These are phyloP conservation scores for Thecocarcelia acutangulata DNA, from an alignment of 2,888 invertebrate species.

Conservation along the genomic window DNA sequence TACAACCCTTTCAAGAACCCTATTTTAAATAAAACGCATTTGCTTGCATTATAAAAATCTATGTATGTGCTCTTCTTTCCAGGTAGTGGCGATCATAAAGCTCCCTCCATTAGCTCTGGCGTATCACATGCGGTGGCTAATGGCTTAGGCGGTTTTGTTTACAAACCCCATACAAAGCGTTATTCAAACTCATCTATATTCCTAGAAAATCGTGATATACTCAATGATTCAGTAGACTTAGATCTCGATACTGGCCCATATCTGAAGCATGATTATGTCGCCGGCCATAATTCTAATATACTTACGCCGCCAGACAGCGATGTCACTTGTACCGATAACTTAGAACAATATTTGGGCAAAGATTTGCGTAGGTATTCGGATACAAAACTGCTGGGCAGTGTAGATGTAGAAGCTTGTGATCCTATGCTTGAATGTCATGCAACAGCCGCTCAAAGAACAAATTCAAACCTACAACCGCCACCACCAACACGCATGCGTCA, in stretches of 20 bases:
- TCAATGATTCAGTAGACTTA: conserved; percentile 78
- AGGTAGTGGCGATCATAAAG: conserved; percentile 79
- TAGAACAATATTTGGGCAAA: conserved; percentile 76
- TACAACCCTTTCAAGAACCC: no score
- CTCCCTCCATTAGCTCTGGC: conserved; percentile 78
- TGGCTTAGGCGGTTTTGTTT: conserved; percentile 77
- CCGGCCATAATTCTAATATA: conserved; percentile 77
- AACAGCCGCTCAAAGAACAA: conserved; percentile 49
- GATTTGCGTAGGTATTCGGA: conserved; percentile 81
- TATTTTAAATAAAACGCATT: no score
- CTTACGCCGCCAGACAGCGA: conserved; percentile 75
- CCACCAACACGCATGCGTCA: conserved; percentile 70
- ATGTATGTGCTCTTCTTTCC: no score
- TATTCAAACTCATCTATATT: conserved; percentile 82
- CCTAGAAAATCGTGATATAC: conserved; percentile 81
- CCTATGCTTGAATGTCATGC: conserved; percentile 64
- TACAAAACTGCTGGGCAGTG: conserved; percentile 79
- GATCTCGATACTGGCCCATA: conserved; percentile 68
- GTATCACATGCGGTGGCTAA: conserved; percentile 79
- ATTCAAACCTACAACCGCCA: conserved; percentile 47
- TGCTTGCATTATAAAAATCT: no score
- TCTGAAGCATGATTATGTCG: conserved; percentile 65
- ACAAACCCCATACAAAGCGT: conserved; percentile 78
- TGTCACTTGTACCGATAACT: conserved; percentile 69
- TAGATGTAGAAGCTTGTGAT: conserved; percentile 68